phyloP scores from a whole-genome alignment of 2,113 vertebrate genomes.

The Pituophis catenifer region DNA sequence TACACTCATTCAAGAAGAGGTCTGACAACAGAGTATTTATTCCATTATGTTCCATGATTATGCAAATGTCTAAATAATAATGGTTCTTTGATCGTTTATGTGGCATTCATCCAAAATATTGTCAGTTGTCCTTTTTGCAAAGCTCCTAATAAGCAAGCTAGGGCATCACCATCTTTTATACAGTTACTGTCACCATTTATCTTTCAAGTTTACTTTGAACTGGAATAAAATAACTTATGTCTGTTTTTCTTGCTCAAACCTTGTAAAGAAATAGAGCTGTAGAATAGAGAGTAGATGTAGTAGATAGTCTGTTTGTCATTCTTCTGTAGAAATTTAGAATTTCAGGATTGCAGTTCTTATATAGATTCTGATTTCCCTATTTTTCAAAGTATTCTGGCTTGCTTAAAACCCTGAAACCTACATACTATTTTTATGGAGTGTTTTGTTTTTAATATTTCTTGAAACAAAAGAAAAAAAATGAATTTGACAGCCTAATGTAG shows the following conservation, averaged over 20 bases:
- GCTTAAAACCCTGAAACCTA: background rate
- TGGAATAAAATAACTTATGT: background rate
- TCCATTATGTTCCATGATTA: background rate
- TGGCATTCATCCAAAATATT: background rate
- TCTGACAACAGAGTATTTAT: background rate
- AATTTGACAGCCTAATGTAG: background rate
- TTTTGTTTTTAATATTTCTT: background rate
- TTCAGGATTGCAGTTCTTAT: background rate
- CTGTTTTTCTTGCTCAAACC: background rate
- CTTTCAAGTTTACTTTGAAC: background rate
- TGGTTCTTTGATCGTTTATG: background rate
- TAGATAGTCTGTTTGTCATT: background rate
- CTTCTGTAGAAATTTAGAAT: background rate
- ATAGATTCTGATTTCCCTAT: background rate
- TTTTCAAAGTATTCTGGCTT: background rate
- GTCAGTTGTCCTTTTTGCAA: background rate
- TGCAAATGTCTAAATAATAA: background rate
- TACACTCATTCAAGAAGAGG: background rate
- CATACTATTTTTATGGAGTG: background rate
- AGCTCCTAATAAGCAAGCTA: background rate
- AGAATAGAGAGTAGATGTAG: background rate
- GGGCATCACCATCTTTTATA: background rate
- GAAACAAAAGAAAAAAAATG: background rate
- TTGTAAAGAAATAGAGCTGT: background rate
- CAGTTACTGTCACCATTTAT: background rate